Percentiles rank a stretch among this genome's conserved stretches.
phyloP scores from a whole-genome alignment of 2,113 vertebrate genomes.

The Hylia prasina region DNA sequence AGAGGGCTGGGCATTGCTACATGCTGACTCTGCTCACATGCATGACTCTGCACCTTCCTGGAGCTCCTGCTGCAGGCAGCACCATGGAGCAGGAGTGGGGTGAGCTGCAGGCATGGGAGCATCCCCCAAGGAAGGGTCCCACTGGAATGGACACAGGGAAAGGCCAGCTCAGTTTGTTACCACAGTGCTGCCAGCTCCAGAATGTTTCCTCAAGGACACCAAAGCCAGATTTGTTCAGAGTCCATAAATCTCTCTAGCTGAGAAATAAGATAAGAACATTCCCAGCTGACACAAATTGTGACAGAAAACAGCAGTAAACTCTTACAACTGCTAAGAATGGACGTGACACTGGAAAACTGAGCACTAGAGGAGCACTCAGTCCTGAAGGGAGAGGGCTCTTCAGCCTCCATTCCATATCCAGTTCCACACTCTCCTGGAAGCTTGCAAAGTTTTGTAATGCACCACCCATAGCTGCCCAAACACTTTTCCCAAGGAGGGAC shows the following conservation, averaged over 20 bases:
- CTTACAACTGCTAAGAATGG: rapidly evolving
- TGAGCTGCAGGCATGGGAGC: background rate
- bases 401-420: background rate
- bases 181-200: background rate
- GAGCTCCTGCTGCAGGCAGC: background rate
- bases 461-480: background rate
- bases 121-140: background rate
- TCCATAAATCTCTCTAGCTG: background rate
- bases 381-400: background rate
- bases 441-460: background rate
- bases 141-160: background rate
- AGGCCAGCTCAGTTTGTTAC: background rate
- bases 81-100: rapidly evolving
- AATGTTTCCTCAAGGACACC: background rate
- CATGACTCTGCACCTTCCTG: background rate
- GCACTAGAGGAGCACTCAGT: background rate
- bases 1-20: background rate
- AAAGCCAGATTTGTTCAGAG: background rate
- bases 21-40: rapidly evolving
- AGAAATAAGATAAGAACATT: background rate
- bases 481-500: background rate
- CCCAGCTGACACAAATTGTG: background rate
- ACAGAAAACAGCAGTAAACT: background rate
- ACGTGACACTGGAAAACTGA: background rate
- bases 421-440: background rate